Base-by-base conservation (phyloP, 2,888 invertebrate species). In the Ecliptopera silaceata region DNA sequence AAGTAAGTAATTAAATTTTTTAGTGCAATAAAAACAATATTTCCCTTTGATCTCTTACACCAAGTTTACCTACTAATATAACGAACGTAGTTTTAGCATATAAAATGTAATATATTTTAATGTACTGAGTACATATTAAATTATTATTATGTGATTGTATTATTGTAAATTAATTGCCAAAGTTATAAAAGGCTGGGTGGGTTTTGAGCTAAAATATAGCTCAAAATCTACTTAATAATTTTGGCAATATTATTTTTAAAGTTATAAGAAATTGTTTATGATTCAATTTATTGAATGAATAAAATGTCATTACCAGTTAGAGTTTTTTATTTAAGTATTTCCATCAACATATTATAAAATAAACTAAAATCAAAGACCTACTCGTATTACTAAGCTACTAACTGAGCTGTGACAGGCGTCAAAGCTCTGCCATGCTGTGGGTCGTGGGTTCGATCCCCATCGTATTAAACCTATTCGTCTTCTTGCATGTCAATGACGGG, bases 121-220 rank as follows among this genome's bases (percentile, higher is more conserved):
- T 45, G 50, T 59, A 54, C 42, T 51, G 47, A 31, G 38, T 58
- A 52, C 31, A 48, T 53, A 60, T 56, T 66, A 63, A 64, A 53
- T 8, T 41, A 53, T 32, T 32, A 53, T 42, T 13, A 54, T 42
- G 47, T 54, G 32, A 60, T 54, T 67, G 65, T 59, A 57, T 44
- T 41, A 12, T 43, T 43, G 13, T 46, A 42, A 43, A 47, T 50
- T 32, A 48, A 68, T 75, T 77, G 82, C 77, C 76, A 74, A 77
- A 72, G 56, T 78, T 74, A 79, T 82, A 78, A 50, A 67, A 73
- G 88, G 88, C 89, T 89, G 90, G 86, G 82, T 82, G 85, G 84
- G 71, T 84, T 84, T 71, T 54, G 56, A 55, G 74, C 4, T 44
- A 18, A 18, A 36, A 0, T 15, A 1, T 3, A 4, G 46, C 2